Evolutionary conservation across 2,113 vertebrate genomes (phyloP), one percentile per base, ranked within the genome.

Genomic region (Zapornia atra): DNA sequence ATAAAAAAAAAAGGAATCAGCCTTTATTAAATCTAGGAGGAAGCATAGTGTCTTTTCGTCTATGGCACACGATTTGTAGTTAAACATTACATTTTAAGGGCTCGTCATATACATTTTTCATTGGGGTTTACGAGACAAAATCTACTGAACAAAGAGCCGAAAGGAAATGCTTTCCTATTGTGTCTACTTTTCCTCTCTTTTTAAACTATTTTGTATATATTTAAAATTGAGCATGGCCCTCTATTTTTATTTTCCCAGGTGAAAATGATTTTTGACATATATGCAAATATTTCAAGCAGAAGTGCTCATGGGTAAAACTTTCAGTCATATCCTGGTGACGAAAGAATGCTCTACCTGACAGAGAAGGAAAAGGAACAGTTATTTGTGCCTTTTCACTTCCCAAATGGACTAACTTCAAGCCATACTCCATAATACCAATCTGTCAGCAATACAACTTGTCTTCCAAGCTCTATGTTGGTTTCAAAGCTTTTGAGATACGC

Each of bases 151-250:
- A 21, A 38, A 69, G 28, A 65, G 12, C 12, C 50, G 31, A 64
- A 82, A 68, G 11, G 17, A 72, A 69, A 42, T 40, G 6, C 6
- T 73, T 78, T 73, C 20, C 13, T 60, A 9, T 78, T 59, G 38
- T 51, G 8, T 34, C 12, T 79, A 2, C 0, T 34, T 59, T 54
- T 38, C 1, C 6, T 6, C 31, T 53, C 66, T 22, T 28, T 63
- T 36, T 31, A 18, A 46, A 31, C 38, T 40, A 72, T 77, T 89
- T 63, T 77, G 5, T 15, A 19, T 50, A 11, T 44, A 33, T 40
- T 54, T 65, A 22, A 86, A 75, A 59, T 18, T 60, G 15, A 50
- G 6, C 44, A 21, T n/a, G 82, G 15, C 18, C 18, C 3, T 19
- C 34, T 44, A 28, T 18, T 79, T 86, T 79, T 71, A 44, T 56